Percentiles rank a stretch among this genome's conserved stretches.
These are phyloP conservation scores for Simalia tracyae DNA, from an alignment of 2,797 vertebrate species.

Conservation along the genomic window DNA sequence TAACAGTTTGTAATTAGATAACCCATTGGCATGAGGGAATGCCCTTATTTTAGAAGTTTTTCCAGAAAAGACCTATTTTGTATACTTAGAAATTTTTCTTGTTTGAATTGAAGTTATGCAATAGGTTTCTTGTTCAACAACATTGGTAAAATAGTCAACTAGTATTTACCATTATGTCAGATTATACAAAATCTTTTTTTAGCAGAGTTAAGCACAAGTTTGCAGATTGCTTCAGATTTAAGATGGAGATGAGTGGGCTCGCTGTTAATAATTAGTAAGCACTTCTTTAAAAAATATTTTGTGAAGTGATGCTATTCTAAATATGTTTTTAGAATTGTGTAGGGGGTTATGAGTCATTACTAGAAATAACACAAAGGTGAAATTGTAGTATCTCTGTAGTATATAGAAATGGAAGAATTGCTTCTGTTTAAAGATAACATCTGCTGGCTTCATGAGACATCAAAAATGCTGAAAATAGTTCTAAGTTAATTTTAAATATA, in stretches of 20 bases:
- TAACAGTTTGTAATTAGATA: slow-evolving; percentile 54
- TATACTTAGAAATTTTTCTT: slow-evolving; percentile 38
- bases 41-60: slow-evolving; percentile 56
- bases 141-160: background rate
- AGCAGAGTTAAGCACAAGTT: background rate
- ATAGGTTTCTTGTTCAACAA: slow-evolving; percentile 29
- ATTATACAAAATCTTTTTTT: background rate
- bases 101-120: slow-evolving; percentile 24
- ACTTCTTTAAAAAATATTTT: slow-evolving; percentile 23
- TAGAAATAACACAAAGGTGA: slow-evolving; percentile 47
- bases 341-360: slow-evolving; percentile 51
- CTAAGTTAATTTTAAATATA: background rate
- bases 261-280: background rate
- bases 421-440: background rate
- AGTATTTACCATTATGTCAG: background rate
- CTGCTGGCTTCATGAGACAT: background rate
- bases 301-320: slow-evolving; percentile 43
- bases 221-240: slow-evolving; percentile 1
- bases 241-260: background rate
- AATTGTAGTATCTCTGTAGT: slow-evolving; percentile 33
- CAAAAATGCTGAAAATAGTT: background rate
- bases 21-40: slow-evolving; percentile 65
- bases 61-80: slow-evolving; percentile 44
- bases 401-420: background rate
- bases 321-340: slow-evolving; percentile 42